These are phyloP conservation scores for Orgyia antiqua DNA, from an alignment of 2,888 invertebrate genomes.

Conservation along the genomic window DNA sequence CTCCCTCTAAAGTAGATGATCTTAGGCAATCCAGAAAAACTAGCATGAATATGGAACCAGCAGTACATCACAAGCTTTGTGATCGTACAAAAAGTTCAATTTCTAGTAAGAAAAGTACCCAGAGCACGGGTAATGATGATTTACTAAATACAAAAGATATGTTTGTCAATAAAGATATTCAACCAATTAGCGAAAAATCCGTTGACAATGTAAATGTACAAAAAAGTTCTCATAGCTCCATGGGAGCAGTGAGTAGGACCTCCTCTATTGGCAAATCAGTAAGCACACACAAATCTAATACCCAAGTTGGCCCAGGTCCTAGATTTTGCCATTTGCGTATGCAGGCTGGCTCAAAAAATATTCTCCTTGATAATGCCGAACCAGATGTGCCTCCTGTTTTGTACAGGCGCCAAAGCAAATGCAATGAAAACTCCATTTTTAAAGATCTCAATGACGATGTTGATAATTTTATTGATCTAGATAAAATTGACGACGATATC, in stretches of 20 bases:
- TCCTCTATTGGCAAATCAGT: conserved; percentile 71
- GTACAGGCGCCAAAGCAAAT: conserved; percentile 80
- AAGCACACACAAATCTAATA: conserved; percentile 69
- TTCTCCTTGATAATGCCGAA: conserved; percentile 87
- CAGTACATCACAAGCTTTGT: conserved; percentile 80
- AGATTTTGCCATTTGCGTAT: conserved; percentile 87
- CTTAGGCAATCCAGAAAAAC: conserved; percentile 41
- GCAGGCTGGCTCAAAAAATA: conserved; percentile 88
- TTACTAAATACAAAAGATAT: conserved; percentile 42
- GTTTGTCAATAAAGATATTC: conserved; percentile 39
- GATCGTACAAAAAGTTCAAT: conserved; percentile 69
- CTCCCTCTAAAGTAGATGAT: conserved; percentile 38
- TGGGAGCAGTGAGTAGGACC: conserved; percentile 66
- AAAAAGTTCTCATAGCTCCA: conserved; percentile 67
- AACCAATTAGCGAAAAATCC: conserved; percentile 38
- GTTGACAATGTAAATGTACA: conserved; percentile 42
- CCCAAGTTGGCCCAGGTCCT: conserved; percentile 80
- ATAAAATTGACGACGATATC: conserved; percentile 42
- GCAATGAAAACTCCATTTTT: conserved; percentile 64
- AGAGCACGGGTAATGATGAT: conserved; percentile 55
- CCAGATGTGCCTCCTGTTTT: conserved; percentile 84
- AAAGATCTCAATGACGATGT: conserved; percentile 64
- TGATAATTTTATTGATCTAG: conserved; percentile 57
- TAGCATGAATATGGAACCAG: conserved; percentile 56
- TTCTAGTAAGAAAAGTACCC: conserved; percentile 66